A percentile compares a stretch with the other conserved stretches of the same genome.
Evolutionary conservation across 2,888 invertebrate genomes (phyloP).

Genomic region (Silvanus unidentatus): DNA sequence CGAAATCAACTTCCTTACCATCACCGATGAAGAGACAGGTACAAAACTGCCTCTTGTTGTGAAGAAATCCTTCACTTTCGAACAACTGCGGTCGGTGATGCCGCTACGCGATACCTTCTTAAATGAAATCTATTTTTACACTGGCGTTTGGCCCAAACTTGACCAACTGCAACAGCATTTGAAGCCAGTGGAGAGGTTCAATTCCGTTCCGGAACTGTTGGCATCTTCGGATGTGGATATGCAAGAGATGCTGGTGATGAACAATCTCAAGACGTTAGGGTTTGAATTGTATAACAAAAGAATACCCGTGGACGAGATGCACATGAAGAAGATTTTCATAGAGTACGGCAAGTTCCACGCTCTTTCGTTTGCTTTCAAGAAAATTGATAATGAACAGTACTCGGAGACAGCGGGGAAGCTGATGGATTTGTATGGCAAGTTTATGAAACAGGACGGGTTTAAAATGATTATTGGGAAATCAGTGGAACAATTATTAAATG

Average conservation of each 20-base stretch:
- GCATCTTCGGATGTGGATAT: constrained; percentile 11
- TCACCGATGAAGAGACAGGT: constrained; percentile 3
- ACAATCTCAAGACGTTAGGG: constrained; percentile 17
- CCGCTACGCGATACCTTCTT: constrained; percentile 10
- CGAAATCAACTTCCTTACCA: constrained; percentile 15
- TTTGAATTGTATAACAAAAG: constrained; percentile 16
- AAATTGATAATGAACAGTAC: constrained; percentile 14
- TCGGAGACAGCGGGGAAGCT: not conserved
- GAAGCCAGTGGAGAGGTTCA: not conserved
- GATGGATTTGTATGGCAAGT: not conserved
- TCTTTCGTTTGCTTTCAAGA: constrained; percentile 20
- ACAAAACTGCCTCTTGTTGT: constrained; percentile 11
- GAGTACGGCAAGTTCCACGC: constrained; percentile 22
- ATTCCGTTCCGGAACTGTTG: too few relatives aligned
- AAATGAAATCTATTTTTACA: constrained; percentile 19
- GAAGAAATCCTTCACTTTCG: constrained; percentile 11
- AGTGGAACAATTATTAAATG: not conserved
- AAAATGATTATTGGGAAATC: not conserved
- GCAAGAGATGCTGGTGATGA: constrained; percentile 16
- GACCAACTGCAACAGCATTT: constrained; percentile 16
- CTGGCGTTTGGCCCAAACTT: constrained; percentile 16
- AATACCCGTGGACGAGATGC: constrained; percentile 15
- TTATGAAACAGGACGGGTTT: not conserved
- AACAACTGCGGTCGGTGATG: constrained; percentile 1
- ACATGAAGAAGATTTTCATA: constrained; percentile 16